phyloP scores from a whole-genome alignment of 2,888 invertebrate species.

The Microchrysa polita region DNA sequence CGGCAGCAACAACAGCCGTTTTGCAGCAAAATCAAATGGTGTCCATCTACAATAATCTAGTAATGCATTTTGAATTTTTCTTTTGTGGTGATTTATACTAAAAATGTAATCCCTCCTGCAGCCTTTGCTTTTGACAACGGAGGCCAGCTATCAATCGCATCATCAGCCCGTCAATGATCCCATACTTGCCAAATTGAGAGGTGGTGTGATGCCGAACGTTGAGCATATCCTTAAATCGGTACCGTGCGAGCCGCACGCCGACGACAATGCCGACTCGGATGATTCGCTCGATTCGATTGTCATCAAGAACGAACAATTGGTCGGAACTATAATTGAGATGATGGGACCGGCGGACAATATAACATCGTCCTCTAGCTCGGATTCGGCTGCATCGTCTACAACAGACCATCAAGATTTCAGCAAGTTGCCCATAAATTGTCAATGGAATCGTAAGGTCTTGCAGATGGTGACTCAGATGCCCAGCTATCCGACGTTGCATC shows the following conservation, averaged over 20 bases:
- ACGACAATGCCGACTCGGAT: constrained; percentile 15
- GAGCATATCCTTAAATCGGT: constrained; percentile 52
- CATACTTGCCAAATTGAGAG: constrained; percentile 24
- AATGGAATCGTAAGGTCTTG: constrained; percentile 58
- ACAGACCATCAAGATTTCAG: constrained; percentile 51
- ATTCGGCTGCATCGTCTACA: constrained; percentile 56
- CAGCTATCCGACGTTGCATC: constrained; percentile 53
- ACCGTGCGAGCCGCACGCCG: not conserved
- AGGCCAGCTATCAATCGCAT: constrained; percentile 51
- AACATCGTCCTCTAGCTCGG: constrained; percentile 58
- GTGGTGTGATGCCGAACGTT: constrained; percentile 31
- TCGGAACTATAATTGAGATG: constrained; percentile 22
- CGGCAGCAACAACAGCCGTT: constrained; percentile 63
- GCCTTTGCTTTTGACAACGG: constrained; percentile 54
- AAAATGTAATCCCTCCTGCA: constrained; percentile 40
- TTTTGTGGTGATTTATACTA: not conserved
- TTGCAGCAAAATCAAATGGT: constrained; percentile 64
- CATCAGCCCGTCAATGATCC: constrained; percentile 42
- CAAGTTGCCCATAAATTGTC: constrained; percentile 55
- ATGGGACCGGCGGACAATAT: constrained; percentile 53
- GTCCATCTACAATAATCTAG: constrained; percentile 63
- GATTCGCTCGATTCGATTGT: constrained; percentile 28
- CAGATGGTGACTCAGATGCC: constrained; percentile 62
- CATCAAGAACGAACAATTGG: constrained; percentile 53
- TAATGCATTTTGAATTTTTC: constrained; percentile 54